A percentile compares a stretch with the other conserved stretches of the same genome.
Conservation (phyloP, 2,113 vertebrate species). For the Holacanthus passer region DNA sequence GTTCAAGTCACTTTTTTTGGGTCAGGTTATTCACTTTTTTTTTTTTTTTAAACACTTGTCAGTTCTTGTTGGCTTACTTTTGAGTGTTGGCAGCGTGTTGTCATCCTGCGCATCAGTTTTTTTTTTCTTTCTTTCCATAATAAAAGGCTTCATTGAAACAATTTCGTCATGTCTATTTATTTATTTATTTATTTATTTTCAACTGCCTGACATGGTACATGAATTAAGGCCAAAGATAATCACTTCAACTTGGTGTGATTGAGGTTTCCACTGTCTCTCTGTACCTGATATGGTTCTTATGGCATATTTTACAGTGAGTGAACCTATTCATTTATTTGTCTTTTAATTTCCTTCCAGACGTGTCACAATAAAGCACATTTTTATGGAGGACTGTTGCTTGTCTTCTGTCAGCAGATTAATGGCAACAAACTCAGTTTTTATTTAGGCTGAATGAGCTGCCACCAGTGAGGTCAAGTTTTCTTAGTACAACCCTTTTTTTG, state of each 20-base stretch:
- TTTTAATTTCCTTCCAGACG: slow-evolving; percentile 64
- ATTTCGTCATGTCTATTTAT: slow-evolving; percentile 49
- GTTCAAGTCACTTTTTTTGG: slow-evolving; percentile 51
- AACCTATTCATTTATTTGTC: slow-evolving; percentile 60
- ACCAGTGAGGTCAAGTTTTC: neutral
- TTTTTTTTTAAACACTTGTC: slow-evolving; percentile 20
- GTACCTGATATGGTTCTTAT: slow-evolving; percentile 36
- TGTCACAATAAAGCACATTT: slow-evolving; percentile 86
- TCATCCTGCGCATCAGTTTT: slow-evolving; percentile 57
- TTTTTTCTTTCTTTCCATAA: slow-evolving; percentile 66
- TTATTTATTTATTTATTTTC: slow-evolving; percentile 4
- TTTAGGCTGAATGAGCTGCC: neutral
- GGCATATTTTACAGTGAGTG: slow-evolving; percentile 58
- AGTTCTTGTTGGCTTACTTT: slow-evolving; percentile 56
- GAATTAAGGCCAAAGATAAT: slow-evolving; percentile 66
- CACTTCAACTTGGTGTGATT: slow-evolving; percentile 26
- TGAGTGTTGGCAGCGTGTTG: slow-evolving; percentile 50
- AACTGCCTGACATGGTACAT: slow-evolving; percentile 21
- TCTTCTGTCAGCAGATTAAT: slow-evolving; percentile 40
- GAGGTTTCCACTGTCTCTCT: slow-evolving; percentile 22
- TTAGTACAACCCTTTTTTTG: neutral
- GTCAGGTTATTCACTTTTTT: slow-evolving; percentile 34
- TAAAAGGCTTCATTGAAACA: slow-evolving; percentile 74
- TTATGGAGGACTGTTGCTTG: slow-evolving; percentile 56
- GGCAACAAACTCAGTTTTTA: neutral